A percentile compares a stretch with the other conserved stretches of the same genome.
Evolutionary conservation across 2,888 invertebrate genomes (phyloP).

Genomic region (Tuta absoluta): DNA sequence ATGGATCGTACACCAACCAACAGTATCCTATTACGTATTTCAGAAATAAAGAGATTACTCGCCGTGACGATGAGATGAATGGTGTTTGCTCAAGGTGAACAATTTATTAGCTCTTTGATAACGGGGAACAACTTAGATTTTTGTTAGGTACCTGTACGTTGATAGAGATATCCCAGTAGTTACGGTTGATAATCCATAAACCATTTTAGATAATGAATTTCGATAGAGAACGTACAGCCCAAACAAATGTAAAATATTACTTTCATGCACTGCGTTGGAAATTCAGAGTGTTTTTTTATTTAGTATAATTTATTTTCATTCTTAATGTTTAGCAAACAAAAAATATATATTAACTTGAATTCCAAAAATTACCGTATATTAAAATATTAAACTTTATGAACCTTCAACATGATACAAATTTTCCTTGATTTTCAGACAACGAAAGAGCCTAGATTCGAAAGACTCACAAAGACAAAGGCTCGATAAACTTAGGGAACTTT

Average conservation of each 20-base stretch:
- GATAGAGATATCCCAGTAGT: background rate
- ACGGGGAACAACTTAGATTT: constrained; percentile 32
- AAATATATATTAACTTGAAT: no score
- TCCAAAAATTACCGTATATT: background rate
- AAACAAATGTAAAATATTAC: no score
- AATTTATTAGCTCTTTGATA: constrained; percentile 52
- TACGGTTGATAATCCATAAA: background rate
- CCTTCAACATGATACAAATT: background rate
- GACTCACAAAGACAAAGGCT: constrained; percentile 12
- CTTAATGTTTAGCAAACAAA: no score
- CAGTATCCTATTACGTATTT: constrained; percentile 46
- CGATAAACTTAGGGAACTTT: constrained; percentile 9
- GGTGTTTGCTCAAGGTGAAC: constrained; percentile 54
- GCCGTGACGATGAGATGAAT: constrained; percentile 56
- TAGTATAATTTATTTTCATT: no score
- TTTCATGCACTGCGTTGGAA: no score
- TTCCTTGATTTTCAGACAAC: background rate
- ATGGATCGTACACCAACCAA: constrained; percentile 59
- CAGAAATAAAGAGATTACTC: constrained; percentile 52
- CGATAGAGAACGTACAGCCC: no score
- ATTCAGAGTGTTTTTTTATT: no score
- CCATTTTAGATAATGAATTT: no score
- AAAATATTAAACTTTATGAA: background rate
- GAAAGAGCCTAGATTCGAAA: constrained; percentile 9
- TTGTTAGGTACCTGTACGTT: constrained; percentile 11